phyloP scores from a whole-genome alignment of 2,888 invertebrate species.

The Volucella inflata region DNA sequence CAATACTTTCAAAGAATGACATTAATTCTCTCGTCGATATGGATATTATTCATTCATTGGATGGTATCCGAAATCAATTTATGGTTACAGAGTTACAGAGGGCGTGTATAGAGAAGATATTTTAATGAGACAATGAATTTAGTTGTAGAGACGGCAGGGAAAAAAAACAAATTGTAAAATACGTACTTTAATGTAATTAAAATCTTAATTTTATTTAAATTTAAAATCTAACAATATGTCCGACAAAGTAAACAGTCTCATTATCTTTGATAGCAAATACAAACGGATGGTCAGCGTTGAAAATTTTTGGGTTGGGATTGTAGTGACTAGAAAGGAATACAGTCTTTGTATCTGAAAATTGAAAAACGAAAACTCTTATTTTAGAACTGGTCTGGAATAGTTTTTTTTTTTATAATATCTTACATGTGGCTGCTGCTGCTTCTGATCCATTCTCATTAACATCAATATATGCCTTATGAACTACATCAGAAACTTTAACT shows the following conservation, averaged over 20 bases:
- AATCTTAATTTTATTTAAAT: neutral
- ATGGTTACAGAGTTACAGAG: no score
- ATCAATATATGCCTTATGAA: constrained; percentile 94
- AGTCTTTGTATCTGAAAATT: constrained; percentile 39
- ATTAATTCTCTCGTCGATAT: no score
- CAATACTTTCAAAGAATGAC: no score
- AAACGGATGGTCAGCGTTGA: constrained; percentile 62
- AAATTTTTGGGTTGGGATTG: constrained; percentile 24
- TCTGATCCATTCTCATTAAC: constrained; percentile 95
- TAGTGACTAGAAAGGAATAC: constrained; percentile 30
- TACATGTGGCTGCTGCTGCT: constrained; percentile 85
- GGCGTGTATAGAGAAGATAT: no score
- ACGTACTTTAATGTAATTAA: neutral
- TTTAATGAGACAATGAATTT: no score
- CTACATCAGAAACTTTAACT: constrained; percentile 88
- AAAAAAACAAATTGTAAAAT: no score
- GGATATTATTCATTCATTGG: no score
- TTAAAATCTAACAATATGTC: constrained; percentile 39
- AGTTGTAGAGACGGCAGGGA: no score
- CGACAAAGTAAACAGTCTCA: constrained; percentile 48
- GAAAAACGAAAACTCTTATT: neutral
- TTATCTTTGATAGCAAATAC: constrained; percentile 61
- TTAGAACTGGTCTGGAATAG: neutral
- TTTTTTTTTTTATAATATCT: constrained; percentile 4
- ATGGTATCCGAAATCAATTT: no score